A percentile compares a stretch with the other conserved stretches of the same genome.
Conservation (phyloP, 2,888 invertebrate species). For the Melangyna quadrimaculata region DNA sequence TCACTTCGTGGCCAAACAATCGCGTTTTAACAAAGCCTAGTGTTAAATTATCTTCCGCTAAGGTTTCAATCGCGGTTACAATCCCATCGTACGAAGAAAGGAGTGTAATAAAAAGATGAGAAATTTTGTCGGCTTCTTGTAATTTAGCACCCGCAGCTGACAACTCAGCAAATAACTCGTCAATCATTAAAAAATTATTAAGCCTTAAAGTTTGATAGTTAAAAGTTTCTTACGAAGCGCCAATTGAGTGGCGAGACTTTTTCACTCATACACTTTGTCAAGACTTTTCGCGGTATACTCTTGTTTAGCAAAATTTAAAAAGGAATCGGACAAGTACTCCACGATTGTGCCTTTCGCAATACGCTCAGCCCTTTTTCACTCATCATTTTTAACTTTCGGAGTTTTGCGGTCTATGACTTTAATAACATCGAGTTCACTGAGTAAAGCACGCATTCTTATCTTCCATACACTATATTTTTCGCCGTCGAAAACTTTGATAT, state of each 20-base stretch:
- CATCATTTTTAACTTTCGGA: no score
- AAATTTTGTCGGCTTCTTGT: slow-evolving; percentile 29
- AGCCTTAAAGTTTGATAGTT: background rate
- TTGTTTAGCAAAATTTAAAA: slow-evolving; percentile 34
- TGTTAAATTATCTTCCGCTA: slow-evolving; percentile 75
- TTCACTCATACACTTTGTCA: background rate
- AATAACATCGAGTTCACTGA: no score
- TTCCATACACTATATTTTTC: slow-evolving; percentile 21
- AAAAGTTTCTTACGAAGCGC: slow-evolving; percentile 33
- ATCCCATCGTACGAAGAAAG: slow-evolving; percentile 77
- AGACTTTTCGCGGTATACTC: slow-evolving; percentile 36
- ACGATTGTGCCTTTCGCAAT: no score
- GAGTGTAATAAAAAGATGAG: slow-evolving; percentile 74
- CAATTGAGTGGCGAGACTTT: slow-evolving; percentile 47
- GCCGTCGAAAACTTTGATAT: slow-evolving; percentile 37
- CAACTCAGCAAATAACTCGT: slow-evolving; percentile 30
- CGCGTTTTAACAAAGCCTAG: slow-evolving; percentile 76
- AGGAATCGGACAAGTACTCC: background rate
- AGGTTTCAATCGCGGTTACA: slow-evolving; percentile 77
- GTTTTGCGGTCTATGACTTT: no score
- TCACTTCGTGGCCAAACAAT: slow-evolving; percentile 68
- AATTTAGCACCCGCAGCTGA: slow-evolving; percentile 35
- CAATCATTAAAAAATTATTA: slow-evolving; percentile 33
- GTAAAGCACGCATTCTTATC: no score
- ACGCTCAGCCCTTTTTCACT: no score